A percentile compares a stretch with the other conserved stretches of the same genome.
Conservation (phyloP, 2,113 vertebrate genomes). For the Haliaeetus leucogaster region DNA sequence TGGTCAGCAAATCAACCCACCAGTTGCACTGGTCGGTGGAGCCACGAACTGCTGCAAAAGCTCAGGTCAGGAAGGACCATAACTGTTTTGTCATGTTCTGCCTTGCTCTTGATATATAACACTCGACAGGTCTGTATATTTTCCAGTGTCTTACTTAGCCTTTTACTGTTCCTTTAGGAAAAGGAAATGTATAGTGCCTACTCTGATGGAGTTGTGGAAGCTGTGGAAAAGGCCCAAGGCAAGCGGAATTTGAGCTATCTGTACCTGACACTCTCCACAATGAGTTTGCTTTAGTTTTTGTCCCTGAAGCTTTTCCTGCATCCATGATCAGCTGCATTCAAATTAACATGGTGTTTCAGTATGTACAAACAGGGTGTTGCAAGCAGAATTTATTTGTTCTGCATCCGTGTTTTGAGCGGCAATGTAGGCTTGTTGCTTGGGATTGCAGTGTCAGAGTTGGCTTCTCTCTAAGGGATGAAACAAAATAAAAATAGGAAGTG, state of each 20-base stretch:
- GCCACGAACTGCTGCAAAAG: accelerated
- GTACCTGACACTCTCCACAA: not conserved
- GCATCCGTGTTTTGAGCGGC: accelerated
- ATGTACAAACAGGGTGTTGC: not conserved
- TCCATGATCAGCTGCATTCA: not conserved
- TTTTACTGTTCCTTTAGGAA: not conserved
- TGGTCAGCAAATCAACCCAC: not conserved
- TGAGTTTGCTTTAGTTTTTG: not conserved
- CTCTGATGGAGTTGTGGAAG: not conserved
- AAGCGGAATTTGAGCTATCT: not conserved
- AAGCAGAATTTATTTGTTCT: not conserved
- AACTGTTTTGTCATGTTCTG: not conserved
- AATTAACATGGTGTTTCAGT: not conserved
- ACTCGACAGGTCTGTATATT: not conserved
- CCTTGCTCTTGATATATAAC: not conserved
- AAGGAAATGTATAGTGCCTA: not conserved
- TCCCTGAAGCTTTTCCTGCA: not conserved
- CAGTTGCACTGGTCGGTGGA: not conserved
- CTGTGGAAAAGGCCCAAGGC: not conserved
- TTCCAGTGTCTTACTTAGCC: not conserved
- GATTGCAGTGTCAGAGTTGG: not conserved
- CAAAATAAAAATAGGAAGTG: not conserved
- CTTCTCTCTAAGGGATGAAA: not conserved
- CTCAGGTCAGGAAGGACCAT: not conserved
- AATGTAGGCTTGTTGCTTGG: not conserved